Percentiles rank a stretch among this genome's conserved stretches.
Evolutionary conservation across 2,888 invertebrate species (phyloP).

Genomic region (Morpho deidamia): DNA sequence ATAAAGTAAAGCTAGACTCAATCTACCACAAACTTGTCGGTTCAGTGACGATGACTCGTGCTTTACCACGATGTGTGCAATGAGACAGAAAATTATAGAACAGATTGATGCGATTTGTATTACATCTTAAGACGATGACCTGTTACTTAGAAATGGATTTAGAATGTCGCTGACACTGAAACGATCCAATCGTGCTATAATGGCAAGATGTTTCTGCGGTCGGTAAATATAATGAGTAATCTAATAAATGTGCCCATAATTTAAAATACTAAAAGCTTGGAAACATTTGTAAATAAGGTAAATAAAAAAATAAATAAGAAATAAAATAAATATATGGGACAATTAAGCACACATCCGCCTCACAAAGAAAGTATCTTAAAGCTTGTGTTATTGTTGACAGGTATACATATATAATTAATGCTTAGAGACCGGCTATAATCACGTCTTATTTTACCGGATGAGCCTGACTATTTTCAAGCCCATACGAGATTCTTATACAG

Average conservation of each 20-base stretch:
- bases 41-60: slow-evolving; percentile 56
- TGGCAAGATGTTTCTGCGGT: slow-evolving; percentile 28
- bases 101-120: slow-evolving; percentile 56
- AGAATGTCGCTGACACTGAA: slow-evolving; percentile 48
- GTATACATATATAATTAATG: no score
- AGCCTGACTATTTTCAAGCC: no score
- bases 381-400: no score
- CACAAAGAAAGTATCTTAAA: no score
- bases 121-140: slow-evolving; percentile 44
- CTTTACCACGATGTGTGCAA: slow-evolving; percentile 57
- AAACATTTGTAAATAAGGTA: no score
- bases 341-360: no score
- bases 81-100: slow-evolving; percentile 60
- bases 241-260: not conserved
- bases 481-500: no score
- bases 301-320: no score
- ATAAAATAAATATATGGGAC: no score
- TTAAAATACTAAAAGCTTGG: not conserved
- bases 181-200: slow-evolving; percentile 15
- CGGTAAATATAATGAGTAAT: slow-evolving; percentile 30
- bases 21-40: slow-evolving; percentile 28
- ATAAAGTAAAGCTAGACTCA: no score
- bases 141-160: slow-evolving; percentile 39
- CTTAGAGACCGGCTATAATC: no score
- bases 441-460: no score